phyloP scores from a whole-genome alignment of 2,888 invertebrate genomes.

The Andrena haemorrhoa region DNA sequence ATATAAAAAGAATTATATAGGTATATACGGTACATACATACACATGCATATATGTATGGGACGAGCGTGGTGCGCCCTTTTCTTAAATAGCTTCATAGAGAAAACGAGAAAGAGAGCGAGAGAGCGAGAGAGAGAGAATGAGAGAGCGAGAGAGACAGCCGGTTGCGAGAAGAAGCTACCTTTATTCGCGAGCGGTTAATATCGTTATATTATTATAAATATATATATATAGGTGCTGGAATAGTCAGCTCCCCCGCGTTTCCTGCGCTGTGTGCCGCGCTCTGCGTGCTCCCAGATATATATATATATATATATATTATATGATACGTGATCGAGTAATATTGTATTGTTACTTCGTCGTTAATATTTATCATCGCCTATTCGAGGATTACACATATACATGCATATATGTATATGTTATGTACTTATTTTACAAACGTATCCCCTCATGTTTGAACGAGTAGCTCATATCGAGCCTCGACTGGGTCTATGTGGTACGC shows the following conservation, averaged over 20 bases:
- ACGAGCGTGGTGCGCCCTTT: constrained; percentile 58
- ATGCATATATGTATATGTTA: constrained; percentile 36
- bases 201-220: constrained; percentile 58
- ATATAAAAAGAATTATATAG: constrained; percentile 30
- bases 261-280: not conserved
- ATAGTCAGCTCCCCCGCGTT: constrained; percentile 39
- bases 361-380: constrained; percentile 70
- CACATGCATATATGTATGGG: constrained; percentile 45
- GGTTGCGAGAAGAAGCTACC: constrained; percentile 37
- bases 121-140: constrained; percentile 11
- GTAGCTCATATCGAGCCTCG: constrained; percentile 61
- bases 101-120: constrained; percentile 11
- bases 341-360: constrained; percentile 70
- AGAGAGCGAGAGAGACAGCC: constrained; percentile 27
- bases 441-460: constrained; percentile 30
- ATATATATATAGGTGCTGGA: not conserved
- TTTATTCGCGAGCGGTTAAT: constrained; percentile 52
- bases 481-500: constrained; percentile 57
- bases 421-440: constrained; percentile 64
- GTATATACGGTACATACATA: constrained; percentile 31
- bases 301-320: constrained; percentile 49
- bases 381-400: constrained; percentile 48
- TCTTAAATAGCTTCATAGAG: constrained; percentile 58
- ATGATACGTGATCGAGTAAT: constrained; percentile 70
- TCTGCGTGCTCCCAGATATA: not conserved